Evolutionary conservation across 1,140 invertebrate species (phyloP).

Genomic region (Drosophila lowei): DNA sequence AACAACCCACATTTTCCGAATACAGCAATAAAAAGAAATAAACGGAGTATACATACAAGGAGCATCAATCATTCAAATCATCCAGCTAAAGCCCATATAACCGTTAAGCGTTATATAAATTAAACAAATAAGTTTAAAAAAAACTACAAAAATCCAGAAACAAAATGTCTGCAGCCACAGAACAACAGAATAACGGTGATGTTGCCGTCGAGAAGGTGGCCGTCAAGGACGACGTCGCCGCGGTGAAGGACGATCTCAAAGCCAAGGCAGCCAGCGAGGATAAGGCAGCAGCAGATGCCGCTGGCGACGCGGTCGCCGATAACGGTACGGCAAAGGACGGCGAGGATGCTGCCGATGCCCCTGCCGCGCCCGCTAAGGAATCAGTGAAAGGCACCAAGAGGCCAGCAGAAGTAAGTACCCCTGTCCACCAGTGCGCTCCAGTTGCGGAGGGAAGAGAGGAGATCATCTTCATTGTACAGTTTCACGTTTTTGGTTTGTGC

Average conservation of each 20-base stretch:
- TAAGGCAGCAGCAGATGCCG: slow-evolving; percentile 66
- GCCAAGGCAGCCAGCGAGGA: slow-evolving; percentile 75
- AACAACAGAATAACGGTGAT: slow-evolving; percentile 82
- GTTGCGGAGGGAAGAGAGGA: too few relatives aligned
- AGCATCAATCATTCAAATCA: slow-evolving; percentile 8
- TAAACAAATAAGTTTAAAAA: slow-evolving; percentile 46
- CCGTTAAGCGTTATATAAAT: slow-evolving; percentile 57
- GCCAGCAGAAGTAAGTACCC: slow-evolving; percentile 78
- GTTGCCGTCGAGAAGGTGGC: slow-evolving; percentile 81
- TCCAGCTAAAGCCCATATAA: slow-evolving; percentile 38
- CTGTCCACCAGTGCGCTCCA: not conserved
- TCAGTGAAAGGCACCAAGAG: slow-evolving; percentile 81
- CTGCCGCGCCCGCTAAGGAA: slow-evolving; percentile 73
- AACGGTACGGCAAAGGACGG: slow-evolving; percentile 79
- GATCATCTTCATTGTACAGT: too few relatives aligned
- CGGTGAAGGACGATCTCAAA: slow-evolving; percentile 82
- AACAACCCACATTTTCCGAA: slow-evolving; percentile 53
- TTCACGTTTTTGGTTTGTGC: slow-evolving; percentile 27
- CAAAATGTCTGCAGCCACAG: slow-evolving; percentile 82
- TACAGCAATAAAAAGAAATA: slow-evolving; percentile 60
- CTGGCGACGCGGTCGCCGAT: slow-evolving; percentile 71
- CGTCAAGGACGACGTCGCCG: slow-evolving; percentile 60
- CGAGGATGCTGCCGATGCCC: slow-evolving; percentile 61
- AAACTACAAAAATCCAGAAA: slow-evolving; percentile 45
- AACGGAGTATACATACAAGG: slow-evolving; percentile 39